These are phyloP conservation scores for Acyrthosiphon pisum DNA, from an alignment of 1,140 invertebrate genomes.

Conservation along the genomic window DNA sequence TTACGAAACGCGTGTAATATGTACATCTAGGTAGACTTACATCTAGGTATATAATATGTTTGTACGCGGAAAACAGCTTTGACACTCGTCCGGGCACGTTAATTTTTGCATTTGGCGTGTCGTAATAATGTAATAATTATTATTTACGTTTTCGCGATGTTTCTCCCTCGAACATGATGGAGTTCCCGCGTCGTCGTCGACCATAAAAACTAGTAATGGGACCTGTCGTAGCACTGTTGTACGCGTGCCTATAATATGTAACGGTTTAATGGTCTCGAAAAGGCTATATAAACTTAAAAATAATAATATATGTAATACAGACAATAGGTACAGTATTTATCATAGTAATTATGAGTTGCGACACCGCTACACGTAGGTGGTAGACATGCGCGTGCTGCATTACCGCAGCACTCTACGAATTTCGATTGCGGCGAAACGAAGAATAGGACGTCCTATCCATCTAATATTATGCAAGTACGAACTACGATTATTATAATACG, in stretches of 20 bases:
- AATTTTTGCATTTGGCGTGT: background rate
- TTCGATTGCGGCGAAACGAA: background rate
- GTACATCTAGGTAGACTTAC: background rate
- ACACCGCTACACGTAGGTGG: background rate
- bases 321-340: background rate
- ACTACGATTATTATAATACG: too few species aligned
- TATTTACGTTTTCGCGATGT: background rate
- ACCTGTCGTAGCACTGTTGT: background rate
- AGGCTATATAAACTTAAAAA: background rate
- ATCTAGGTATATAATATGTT: background rate
- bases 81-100: background rate
- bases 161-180: too few species aligned
- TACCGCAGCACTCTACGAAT: background rate
- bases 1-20: background rate
- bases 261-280: background rate
- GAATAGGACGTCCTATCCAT: too few species aligned
- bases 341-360: background rate
- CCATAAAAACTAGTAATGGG: background rate
- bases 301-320: background rate
- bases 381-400: background rate
- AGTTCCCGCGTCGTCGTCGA: background rate
- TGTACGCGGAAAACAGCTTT: background rate
- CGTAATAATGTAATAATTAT: background rate
- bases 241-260: background rate
- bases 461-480: background rate